Conservation (phyloP, 2,797 vertebrate genomes). For the Pelodytes ibericus region DNA sequence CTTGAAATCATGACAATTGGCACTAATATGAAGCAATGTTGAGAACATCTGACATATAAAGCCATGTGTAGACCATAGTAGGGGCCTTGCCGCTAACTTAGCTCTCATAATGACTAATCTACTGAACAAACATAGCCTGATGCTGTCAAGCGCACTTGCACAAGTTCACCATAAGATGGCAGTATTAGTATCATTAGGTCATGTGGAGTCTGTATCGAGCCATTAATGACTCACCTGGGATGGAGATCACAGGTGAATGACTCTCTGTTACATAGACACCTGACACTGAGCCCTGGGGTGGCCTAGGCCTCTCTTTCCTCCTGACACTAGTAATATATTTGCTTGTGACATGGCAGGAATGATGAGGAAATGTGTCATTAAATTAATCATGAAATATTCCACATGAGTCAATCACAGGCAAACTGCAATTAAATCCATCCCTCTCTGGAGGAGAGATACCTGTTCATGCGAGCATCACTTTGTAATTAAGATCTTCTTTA, state of each 20-base stretch:
- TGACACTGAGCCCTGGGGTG: no score
- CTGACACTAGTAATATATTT: not conserved
- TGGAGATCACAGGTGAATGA: no score
- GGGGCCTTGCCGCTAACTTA: no score
- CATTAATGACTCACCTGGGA: no score
- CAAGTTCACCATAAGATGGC: no score
- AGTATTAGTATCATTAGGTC: no score
- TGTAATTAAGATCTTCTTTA: not conserved
- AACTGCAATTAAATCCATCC: not conserved
- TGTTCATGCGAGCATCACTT: not conserved
- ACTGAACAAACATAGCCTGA: no score
- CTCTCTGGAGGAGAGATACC: constrained; percentile 2
- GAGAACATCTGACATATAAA: not conserved
- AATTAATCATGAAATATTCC: not conserved
- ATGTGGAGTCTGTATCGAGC: no score
- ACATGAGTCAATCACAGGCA: not conserved
- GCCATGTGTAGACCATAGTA: not conserved
- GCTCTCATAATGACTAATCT: no score
- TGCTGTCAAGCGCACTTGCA: no score
- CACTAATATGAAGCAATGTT: no score
- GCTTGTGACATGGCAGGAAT: not conserved
- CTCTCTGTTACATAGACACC: no score
- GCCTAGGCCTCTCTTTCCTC: not conserved
- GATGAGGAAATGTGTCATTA: not conserved
- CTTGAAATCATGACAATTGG: not conserved